These are phyloP conservation scores for Edolisoma coerulescens DNA, from an alignment of 2,113 vertebrate genomes.

Conservation along the genomic window DNA sequence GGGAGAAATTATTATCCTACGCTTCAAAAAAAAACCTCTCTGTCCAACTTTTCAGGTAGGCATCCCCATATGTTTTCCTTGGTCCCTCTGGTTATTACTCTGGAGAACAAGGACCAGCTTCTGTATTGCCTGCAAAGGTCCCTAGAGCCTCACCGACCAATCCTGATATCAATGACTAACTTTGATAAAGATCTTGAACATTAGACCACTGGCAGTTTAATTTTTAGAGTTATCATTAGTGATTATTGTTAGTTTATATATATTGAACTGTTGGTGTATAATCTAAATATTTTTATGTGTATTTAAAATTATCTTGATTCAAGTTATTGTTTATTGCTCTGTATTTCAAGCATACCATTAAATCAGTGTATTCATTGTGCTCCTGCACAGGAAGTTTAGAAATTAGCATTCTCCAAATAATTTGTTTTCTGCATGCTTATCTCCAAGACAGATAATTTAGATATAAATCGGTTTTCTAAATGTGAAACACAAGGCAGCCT, in stretches of 20 bases:
- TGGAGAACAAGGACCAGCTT: neutral
- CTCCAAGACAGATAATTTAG: neutral
- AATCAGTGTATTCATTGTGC: neutral
- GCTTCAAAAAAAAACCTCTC: neutral
- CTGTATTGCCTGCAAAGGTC: neutral
- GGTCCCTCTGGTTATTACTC: neutral
- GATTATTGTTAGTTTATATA: neutral
- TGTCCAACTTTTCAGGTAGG: neutral
- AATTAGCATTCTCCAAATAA: neutral
- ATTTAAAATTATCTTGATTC: neutral
- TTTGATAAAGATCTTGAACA: neutral
- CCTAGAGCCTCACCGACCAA: neutral
- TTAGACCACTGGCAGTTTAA: neutral
- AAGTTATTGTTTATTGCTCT: neutral
- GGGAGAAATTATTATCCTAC: neutral
- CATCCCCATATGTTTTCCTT: neutral
- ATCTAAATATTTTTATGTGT: neutral
- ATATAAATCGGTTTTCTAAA: neutral
- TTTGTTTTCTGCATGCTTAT: neutral
- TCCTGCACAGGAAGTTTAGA: neutral
- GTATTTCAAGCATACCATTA: neutral
- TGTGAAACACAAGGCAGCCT: neutral
- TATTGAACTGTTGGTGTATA: neutral
- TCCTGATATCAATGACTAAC: neutral
- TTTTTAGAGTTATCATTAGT: neutral